A percentile compares a stretch with the other conserved stretches of the same genome.
Conservation (phyloP, 2,888 invertebrate genomes). For the Nomada fucata region DNA sequence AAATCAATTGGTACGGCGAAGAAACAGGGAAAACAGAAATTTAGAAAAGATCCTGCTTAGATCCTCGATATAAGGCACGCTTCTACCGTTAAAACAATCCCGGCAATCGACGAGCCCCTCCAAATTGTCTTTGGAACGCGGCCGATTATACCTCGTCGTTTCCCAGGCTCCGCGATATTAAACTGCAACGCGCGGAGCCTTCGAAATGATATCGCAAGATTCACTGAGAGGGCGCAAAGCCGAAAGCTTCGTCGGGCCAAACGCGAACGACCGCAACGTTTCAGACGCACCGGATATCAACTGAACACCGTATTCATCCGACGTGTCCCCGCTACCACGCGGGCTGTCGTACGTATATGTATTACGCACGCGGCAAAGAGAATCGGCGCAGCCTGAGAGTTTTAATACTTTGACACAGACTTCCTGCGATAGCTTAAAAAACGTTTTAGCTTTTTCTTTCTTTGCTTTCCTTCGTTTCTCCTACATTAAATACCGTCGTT, state of each 20-base stretch:
- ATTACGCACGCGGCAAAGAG: slow-evolving; percentile 38
- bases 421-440: slow-evolving; percentile 69
- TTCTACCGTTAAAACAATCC: slow-evolving; percentile 58
- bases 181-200: not conserved
- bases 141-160: not conserved
- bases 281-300: slow-evolving; percentile 20
- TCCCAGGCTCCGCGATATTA: slow-evolving; percentile 12
- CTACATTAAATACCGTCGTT: slow-evolving; percentile 63
- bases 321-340: slow-evolving; percentile 32
- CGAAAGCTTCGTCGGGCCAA: not conserved
- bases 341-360: slow-evolving; percentile 2
- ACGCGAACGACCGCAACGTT: not conserved
- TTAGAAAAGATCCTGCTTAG: slow-evolving; percentile 33
- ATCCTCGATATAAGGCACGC: slow-evolving; percentile 64
- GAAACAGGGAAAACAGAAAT: slow-evolving; percentile 20
- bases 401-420: slow-evolving; percentile 69
- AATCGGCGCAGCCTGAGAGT: slow-evolving; percentile 57
- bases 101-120: slow-evolving; percentile 18
- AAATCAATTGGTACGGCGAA: slow-evolving; percentile 22
- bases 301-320: slow-evolving; percentile 35
- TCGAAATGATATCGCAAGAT: no score
- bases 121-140: not conserved
- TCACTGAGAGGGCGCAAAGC: not conserved
- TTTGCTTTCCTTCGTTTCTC: not conserved
- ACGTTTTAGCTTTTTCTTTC: slow-evolving; percentile 38